Conservation (phyloP, 2,797 vertebrate genomes). For the Intellagama lesueurii region DNA sequence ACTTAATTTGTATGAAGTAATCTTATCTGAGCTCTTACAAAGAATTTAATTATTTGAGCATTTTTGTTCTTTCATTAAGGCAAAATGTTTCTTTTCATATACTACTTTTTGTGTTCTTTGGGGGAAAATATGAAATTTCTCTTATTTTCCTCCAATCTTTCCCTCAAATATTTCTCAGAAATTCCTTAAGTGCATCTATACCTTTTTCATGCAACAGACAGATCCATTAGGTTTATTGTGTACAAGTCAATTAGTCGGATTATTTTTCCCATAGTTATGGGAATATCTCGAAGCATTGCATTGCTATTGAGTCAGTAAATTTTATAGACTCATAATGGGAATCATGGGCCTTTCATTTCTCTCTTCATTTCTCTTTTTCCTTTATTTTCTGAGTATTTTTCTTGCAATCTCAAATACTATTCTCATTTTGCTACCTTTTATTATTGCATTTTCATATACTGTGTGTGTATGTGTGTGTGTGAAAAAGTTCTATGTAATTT, state of each 20-base stretch:
- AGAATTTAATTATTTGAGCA: not conserved
- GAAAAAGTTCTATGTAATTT: too few species aligned
- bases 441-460: not conserved
- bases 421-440: not conserved
- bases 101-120: not conserved
- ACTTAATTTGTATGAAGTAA: not conserved
- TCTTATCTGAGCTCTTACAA: not conserved
- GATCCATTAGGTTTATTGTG: not conserved
- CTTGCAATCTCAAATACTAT: not conserved
- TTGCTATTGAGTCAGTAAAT: not conserved
- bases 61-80: not conserved
- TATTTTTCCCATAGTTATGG: not conserved
- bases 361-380: not conserved
- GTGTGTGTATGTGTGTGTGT: too few species aligned
- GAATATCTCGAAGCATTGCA: not conserved
- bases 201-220: not conserved
- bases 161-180: not conserved
- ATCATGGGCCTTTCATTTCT: not conserved
- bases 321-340: slow-evolving; percentile 7
- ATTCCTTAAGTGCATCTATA: not conserved
- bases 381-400: slow-evolving; percentile 16
- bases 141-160: not conserved
- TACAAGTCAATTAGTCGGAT: slow-evolving; percentile 4
- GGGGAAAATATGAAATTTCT: too few species aligned
- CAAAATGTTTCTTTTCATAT: not conserved